Evolutionary conservation across 2,797 vertebrate species (phyloP), one percentile per base, ranked within the genome.

Genomic region (Uromys caudimaculatus): DNA sequence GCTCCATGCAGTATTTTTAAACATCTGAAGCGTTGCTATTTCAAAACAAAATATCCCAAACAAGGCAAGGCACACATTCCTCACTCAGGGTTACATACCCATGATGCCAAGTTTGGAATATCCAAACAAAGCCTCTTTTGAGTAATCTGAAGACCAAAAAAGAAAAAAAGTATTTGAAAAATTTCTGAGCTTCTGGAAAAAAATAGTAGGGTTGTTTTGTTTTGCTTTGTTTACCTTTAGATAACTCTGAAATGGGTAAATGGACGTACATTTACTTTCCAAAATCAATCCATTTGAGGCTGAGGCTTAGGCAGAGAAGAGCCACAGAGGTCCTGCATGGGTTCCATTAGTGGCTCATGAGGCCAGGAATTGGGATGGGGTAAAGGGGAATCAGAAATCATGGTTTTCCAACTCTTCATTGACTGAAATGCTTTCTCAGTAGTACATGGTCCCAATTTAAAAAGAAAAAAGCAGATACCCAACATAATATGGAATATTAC

Each of bases 21-120:
- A 98, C 96, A 97, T 98, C 95, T 94, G 95, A 97, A 97, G 98
- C 96, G 93, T 94, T 92, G 94, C 93, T 96, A 98, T 98, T 98
- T 98, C 97, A 97, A 98, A 98, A 97, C 60, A 67, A 96, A 93
- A 97, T 96, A 96, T 97, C 96, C 98, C 98, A 98, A 97, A 98
- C 96, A 97, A 95, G 97, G 84, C 79, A 97, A 97, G 94, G 88
- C 90, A 95, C 67, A 47, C 97, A 97, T 98, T 98, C 98, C 96
- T 96, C 50, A 93, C 97, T 86, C 93, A 93, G 92, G 76, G 85
- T 84, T 97, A 94, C 92, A 60, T 97, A 92, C 98, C 97, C 95
- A 97, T 91, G 95, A 96, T 97, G 96, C 89, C 97, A 97, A 82
- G 56, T 78, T 93, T 95, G 73, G 96, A 97, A 97, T 90, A 52